phyloP scores from a whole-genome alignment of 2,888 invertebrate species.

The Prenolepis imparis region DNA sequence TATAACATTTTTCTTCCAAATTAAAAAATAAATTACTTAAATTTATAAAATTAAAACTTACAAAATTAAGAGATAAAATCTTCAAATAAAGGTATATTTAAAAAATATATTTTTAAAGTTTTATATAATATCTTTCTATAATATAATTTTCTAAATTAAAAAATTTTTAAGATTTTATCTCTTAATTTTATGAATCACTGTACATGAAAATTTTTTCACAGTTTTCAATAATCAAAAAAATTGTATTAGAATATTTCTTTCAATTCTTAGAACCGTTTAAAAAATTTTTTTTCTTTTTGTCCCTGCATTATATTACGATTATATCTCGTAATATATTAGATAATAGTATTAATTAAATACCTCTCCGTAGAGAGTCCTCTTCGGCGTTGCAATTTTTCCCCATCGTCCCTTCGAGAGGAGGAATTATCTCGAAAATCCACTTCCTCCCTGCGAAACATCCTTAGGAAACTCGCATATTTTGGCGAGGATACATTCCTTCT shows the following conservation, averaged over 20 bases:
- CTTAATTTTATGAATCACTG: not conserved
- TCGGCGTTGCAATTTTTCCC: slow-evolving; percentile 7
- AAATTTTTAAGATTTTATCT: not conserved
- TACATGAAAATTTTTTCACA: not conserved
- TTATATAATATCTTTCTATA: too few species aligned
- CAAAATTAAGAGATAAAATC: not conserved
- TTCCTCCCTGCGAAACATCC: slow-evolving; percentile 24
- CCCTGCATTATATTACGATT: not conserved
- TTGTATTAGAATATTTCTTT: not conserved
- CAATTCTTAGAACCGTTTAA: not conserved
- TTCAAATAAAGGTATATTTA: not conserved
- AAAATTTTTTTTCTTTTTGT: not conserved
- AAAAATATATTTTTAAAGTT: not conserved
- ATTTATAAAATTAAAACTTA: not conserved
- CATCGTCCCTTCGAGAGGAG: not conserved
- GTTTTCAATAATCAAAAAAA: not conserved
- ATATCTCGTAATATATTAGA: not conserved
- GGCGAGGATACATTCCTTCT: slow-evolving; percentile 1
- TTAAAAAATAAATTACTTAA: not conserved
- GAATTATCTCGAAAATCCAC: not conserved
- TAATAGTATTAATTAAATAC: slow-evolving; percentile 20
- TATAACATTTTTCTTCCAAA: not conserved
- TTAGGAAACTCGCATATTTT: slow-evolving; percentile 30
- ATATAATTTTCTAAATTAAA: too few species aligned
- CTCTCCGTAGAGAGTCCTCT: not conserved